These are phyloP conservation scores for Leptinotarsa haldemani DNA, from an alignment of 2,888 invertebrate species.

Conservation along the genomic window DNA sequence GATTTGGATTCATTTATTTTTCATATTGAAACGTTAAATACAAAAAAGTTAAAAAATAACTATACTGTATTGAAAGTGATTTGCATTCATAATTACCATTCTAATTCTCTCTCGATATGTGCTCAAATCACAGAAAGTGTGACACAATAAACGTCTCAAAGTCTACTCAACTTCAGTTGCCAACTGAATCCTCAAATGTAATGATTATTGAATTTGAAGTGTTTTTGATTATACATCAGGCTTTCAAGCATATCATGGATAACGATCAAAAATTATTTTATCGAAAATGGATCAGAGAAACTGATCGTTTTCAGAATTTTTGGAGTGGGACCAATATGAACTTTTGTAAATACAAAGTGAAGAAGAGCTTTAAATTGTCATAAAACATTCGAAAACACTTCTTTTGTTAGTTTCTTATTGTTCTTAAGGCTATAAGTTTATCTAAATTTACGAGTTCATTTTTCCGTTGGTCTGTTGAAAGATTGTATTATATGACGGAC, in stretches of 20 bases:
- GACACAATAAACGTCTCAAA: no score
- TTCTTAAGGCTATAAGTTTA: not conserved
- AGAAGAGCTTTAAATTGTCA: constrained; percentile 23
- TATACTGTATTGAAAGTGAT: no score
- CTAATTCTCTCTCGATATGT: no score
- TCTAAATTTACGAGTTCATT: not conserved
- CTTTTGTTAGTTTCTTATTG: not conserved
- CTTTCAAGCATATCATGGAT: not conserved
- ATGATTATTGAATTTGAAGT: not conserved
- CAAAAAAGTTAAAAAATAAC: no score
- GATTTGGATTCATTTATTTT: no score
- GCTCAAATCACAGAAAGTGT: no score
- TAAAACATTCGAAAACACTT: constrained; percentile 16
- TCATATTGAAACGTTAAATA: no score
- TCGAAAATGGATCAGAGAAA: not conserved
- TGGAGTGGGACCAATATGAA: constrained; percentile 24
- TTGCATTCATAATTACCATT: no score
- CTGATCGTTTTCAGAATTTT: not conserved
- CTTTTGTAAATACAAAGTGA: not conserved
- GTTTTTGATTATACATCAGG: constrained; percentile 6
- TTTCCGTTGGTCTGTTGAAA: no score
- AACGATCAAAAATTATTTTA: constrained; percentile 1
- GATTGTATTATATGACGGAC: no score
- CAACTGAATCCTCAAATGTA: not conserved
- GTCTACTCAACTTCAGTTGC: no score